phyloP scores from a whole-genome alignment of 1,140 invertebrate genomes.

The Eufriesea mexicana region DNA sequence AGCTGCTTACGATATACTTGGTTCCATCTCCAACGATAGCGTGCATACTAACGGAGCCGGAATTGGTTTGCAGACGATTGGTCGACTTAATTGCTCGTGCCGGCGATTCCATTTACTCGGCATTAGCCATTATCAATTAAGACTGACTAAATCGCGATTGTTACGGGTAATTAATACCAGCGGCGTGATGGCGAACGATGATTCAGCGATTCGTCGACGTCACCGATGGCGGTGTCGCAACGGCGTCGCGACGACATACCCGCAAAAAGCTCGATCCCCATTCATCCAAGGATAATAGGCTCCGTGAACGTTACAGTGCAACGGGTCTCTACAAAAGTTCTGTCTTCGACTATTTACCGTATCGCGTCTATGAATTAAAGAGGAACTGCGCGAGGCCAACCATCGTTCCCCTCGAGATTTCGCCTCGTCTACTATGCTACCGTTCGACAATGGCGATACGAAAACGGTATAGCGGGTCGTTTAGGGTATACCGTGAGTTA shows the following conservation, averaged over 20 bases:
- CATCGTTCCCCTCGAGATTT: not conserved
- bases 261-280: not conserved
- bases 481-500: not conserved
- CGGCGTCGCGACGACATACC: not conserved
- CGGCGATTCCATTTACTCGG: not conserved
- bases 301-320: not conserved
- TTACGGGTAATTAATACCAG: constrained; percentile 15
- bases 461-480: not conserved
- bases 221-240: not conserved
- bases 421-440: not conserved
- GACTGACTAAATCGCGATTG: constrained; percentile 16
- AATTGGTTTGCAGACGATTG: constrained; percentile 1
- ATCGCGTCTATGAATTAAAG: not conserved
- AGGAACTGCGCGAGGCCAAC: not conserved
- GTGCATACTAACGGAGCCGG: not conserved
- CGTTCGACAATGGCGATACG: not conserved
- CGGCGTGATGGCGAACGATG: not conserved
- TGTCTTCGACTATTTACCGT: constrained; percentile 14
- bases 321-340: not conserved
- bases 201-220: constrained; percentile 13
- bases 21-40: too few relatives aligned
- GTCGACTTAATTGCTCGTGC: constrained; percentile 11
- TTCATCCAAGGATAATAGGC: constrained; percentile 2
- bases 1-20: not conserved
- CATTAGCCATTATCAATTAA: constrained; percentile 26